Percentiles rank a stretch among this genome's conserved stretches.
phyloP scores from a whole-genome alignment of 2,797 vertebrate genomes.

The Saguinus oedipus region DNA sequence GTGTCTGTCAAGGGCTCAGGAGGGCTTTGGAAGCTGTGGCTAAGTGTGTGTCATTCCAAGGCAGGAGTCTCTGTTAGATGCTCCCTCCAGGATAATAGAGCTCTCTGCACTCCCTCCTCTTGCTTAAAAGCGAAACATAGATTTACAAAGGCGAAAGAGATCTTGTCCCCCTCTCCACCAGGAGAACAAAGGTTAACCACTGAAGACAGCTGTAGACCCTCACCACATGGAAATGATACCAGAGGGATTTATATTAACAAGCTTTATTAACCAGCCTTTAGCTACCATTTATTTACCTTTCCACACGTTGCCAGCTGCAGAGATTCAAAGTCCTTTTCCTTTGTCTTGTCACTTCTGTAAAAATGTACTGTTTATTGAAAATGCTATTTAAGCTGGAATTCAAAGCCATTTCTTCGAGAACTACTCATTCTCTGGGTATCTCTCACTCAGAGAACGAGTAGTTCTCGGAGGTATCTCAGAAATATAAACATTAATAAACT shows the following conservation, averaged over 20 bases:
- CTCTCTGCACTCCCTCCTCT: not conserved
- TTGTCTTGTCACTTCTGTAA: not conserved
- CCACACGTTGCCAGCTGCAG: not conserved
- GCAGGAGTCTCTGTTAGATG: not conserved
- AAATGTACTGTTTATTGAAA: not conserved
- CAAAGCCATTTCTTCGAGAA: not conserved
- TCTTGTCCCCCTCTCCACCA: not conserved
- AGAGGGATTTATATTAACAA: not conserved
- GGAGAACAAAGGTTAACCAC: not conserved
- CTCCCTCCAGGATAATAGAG: not conserved
- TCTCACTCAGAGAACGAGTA: not conserved
- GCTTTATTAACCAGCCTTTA: not conserved
- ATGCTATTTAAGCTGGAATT: not conserved
- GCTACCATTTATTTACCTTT: not conserved
- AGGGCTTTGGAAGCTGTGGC: not conserved
- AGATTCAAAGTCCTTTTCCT: not conserved
- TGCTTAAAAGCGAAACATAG: not conserved
- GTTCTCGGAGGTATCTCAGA: not conserved
- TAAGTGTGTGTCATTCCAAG: not conserved
- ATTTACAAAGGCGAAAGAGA: not conserved
- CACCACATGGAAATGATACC: not conserved
- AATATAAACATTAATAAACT: not conserved
- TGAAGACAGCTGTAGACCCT: not conserved
- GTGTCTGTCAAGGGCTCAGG: not conserved
- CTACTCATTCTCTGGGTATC: not conserved